Percentiles rank a stretch among this genome's conserved stretches.
These are phyloP conservation scores for Tetraneura akinire DNA, from an alignment of 1,140 invertebrate genomes.

Conservation along the genomic window DNA sequence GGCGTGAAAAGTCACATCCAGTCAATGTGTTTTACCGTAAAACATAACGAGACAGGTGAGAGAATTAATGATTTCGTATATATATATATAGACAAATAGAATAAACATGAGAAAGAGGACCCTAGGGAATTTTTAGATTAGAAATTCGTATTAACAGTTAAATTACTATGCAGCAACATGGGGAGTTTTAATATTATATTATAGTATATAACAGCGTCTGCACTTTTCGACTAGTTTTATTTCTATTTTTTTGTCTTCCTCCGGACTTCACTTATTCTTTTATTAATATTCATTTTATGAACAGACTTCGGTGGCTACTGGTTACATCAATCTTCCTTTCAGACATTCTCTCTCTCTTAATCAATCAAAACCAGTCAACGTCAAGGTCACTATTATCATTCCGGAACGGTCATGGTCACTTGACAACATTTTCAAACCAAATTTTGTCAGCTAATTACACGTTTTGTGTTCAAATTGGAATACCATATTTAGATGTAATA, in stretches of 20 bases:
- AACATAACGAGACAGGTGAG: conserved; percentile 32
- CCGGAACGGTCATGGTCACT: conserved; percentile 49
- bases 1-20: not conserved
- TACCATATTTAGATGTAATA: not conserved
- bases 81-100: too few relatives aligned
- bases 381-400: conserved; percentile 47
- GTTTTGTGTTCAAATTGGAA: conserved; percentile 27
- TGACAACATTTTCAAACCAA: conserved; percentile 46
- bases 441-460: conserved; percentile 38
- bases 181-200: not conserved
- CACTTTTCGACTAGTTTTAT: conserved; percentile 8
- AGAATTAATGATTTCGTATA: conserved; percentile 40
- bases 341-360: conserved; percentile 42
- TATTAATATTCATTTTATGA: conserved; percentile 37
- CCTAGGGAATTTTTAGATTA: conserved; percentile 36
- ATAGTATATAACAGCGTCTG: not conserved
- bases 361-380: conserved; percentile 48
- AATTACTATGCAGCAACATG: too few relatives aligned
- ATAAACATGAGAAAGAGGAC: conserved; percentile 22
- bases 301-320: conserved; percentile 37
- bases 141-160: conserved; percentile 24
- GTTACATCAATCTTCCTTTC: conserved; percentile 48
- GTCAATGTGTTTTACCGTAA: conserved; percentile 4
- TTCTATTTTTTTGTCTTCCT: conserved; percentile 26
- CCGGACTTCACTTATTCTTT: conserved; percentile 28